phyloP scores from a whole-genome alignment of 2,888 invertebrate genomes.

The Macrosiphum euphorbiae region DNA sequence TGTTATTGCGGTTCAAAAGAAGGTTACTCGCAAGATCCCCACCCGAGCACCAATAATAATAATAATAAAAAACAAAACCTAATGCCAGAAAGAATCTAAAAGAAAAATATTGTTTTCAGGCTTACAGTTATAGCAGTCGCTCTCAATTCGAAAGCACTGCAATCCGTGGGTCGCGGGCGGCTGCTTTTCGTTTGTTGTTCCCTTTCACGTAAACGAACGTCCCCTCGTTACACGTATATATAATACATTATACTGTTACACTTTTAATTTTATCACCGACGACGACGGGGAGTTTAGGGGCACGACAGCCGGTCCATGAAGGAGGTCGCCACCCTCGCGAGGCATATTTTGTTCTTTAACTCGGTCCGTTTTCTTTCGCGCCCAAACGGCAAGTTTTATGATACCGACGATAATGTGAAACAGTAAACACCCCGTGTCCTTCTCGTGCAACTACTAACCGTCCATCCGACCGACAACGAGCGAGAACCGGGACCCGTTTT shows the following conservation, averaged over 20 bases:
- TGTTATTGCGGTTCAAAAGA: slow-evolving; percentile 58
- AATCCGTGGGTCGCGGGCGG: neutral
- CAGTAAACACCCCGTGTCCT: slow-evolving; percentile 35
- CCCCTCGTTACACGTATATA: slow-evolving; percentile 12
- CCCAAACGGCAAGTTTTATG: slow-evolving; percentile 30
- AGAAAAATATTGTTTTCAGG: slow-evolving; percentile 50
- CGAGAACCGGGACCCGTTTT: neutral
- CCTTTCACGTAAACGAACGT: neutral
- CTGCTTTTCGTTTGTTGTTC: slow-evolving; percentile 23
- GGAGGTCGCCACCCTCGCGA: neutral
- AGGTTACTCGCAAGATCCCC: neutral
- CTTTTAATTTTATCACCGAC: slow-evolving; percentile 55
- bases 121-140: neutral
- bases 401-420: slow-evolving; percentile 31
- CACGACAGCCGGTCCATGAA: slow-evolving; percentile 4
- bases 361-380: neutral
- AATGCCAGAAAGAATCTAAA: neutral
- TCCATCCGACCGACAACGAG: neutral
- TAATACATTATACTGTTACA: neutral
- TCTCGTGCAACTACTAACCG: neutral
- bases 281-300: neutral
- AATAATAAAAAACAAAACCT: slow-evolving; percentile 10
- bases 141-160: neutral
- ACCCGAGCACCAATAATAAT: slow-evolving; percentile 10
- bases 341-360: neutral